These are phyloP conservation scores for Lordiphosa stackelbergi DNA, from an alignment of 1,140 invertebrate species.

Conservation along the genomic window DNA sequence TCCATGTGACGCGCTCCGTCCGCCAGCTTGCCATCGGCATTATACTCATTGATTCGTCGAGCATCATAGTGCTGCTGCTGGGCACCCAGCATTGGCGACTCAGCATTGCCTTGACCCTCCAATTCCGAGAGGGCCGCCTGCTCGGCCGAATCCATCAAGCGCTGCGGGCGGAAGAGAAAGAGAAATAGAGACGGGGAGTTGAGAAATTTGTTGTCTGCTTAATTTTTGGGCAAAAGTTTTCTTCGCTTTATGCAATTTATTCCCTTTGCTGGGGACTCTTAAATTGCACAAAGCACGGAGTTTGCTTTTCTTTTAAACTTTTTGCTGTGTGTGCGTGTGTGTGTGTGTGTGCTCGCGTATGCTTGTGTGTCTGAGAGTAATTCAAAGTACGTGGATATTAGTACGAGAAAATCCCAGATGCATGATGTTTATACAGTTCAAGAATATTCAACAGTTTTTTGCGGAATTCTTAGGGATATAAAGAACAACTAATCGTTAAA, in stretches of 20 bases:
- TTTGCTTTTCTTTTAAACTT: slow-evolving; percentile 41
- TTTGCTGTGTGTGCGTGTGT: slow-evolving; percentile 11
- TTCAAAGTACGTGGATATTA: slow-evolving; percentile 33
- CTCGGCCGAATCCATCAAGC: slow-evolving; percentile 91
- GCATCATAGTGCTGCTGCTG: slow-evolving; percentile 84
- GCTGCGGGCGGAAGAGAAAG: slow-evolving; percentile 78
- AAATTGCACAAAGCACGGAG: slow-evolving; percentile 67
- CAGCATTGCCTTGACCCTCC: slow-evolving; percentile 58
- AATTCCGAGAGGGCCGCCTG: slow-evolving; percentile 86
- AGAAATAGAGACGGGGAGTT: slow-evolving; percentile 4
- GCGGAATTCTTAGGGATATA: no score
- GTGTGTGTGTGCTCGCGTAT: slow-evolving; percentile 7
- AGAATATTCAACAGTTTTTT: no score
- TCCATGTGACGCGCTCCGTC: slow-evolving; percentile 83
- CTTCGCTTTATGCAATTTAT: slow-evolving; percentile 65
- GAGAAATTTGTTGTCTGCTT: slow-evolving; percentile 13
- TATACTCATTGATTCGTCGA: slow-evolving; percentile 84
- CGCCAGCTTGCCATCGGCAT: slow-evolving; percentile 83
- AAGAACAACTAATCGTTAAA: no score
- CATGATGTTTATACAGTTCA: slow-evolving; percentile 18
- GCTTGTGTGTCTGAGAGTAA: slow-evolving; percentile 22
- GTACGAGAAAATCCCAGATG: slow-evolving; percentile 22
- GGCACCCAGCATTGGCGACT: slow-evolving; percentile 39
- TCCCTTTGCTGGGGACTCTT: slow-evolving; percentile 42
- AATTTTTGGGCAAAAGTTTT: slow-evolving; percentile 41